Base-by-base conservation (phyloP, 2,888 invertebrate genomes). In the Scaptomyza caliginosa region DNA sequence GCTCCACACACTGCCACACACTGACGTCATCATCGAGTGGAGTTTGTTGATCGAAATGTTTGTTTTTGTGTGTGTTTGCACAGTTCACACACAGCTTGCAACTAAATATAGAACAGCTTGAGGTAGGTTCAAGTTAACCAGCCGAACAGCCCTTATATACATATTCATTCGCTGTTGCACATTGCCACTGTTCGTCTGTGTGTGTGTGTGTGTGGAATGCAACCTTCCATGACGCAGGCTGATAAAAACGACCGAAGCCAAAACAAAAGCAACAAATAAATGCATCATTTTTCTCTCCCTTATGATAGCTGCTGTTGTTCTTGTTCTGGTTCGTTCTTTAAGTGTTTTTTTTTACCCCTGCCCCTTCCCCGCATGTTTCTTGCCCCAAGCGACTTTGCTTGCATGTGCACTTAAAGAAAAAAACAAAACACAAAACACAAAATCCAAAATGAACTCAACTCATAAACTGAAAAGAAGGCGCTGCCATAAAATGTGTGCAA, bases 61-160 rank as follows among this genome's bases (percentile, higher is more conserved):
- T 42, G 43, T 48, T 65, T 16, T 16, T 26, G 19, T 38, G 49
- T 17, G n/a, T n/a, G 11, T 30, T 17, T 46, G 46, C n/a, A n/a
- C 51, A 36, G 8, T 45, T 49, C 24, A 32, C 3, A 6, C 23
- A 30, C 32, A 21, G 51, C 48, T 16, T 11, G 49, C 40, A 46
- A 55, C 86, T 87, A 85, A 87, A 83, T 85, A 85, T 85, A 87
- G 87, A 87, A 83, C 67, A 72, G 60, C 79, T 83, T 83, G 83
- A 83, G 83, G 83, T 87, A 83, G 83, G 83, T 83, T 83, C 76
- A 45, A 73, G 72, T 77, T 73, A 67, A n/a, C n/a, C n/a, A n/a
- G n/a, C 75, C 34, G 34, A 16, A 39, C 63, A 56, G 74, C 72
- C 71, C 65, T 66, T 57, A 69, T 56, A 40, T 28, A 28, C 28